Percentiles rank a stretch among this genome's conserved stretches.
phyloP scores from a whole-genome alignment of 2,797 vertebrate genomes.

The Hippocampus kuda region DNA sequence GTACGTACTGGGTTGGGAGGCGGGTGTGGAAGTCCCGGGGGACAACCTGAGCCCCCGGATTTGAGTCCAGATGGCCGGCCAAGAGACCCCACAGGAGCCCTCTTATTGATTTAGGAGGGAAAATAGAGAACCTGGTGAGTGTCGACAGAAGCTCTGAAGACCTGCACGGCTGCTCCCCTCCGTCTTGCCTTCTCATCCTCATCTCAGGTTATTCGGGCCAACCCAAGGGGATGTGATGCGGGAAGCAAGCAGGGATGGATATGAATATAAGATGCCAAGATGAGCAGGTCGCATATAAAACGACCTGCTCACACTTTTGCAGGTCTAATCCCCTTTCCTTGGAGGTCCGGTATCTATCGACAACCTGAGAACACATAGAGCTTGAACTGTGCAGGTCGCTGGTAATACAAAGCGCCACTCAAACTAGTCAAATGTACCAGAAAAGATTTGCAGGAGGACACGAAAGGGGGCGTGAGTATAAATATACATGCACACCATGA shows the following conservation, averaged over 20 bases:
- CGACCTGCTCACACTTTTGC: constrained; percentile 49
- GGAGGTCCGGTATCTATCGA: constrained; percentile 48
- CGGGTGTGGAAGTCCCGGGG: constrained; percentile 52
- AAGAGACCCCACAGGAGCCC: constrained; percentile 48
- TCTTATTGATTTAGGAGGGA: constrained; percentile 66
- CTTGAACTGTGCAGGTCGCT: constrained; percentile 49
- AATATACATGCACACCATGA: constrained; percentile 63
- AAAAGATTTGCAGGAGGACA: constrained; percentile 60
- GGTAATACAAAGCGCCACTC: constrained; percentile 59
- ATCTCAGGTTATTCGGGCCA: constrained; percentile 49
- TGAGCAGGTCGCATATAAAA: constrained; percentile 59
- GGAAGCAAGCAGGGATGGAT: constrained; percentile 32
- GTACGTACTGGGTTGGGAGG: constrained; percentile 41
- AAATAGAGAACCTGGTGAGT: constrained; percentile 62
- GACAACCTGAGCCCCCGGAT: constrained; percentile 85
- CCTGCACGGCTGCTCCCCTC: constrained; percentile 51
- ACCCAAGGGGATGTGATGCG: constrained; percentile 27
- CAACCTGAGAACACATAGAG: constrained; percentile 51
- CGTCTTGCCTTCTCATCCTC: constrained; percentile 26
- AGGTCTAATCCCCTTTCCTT: constrained; percentile 59
- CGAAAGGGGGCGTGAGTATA: constrained; percentile 59
- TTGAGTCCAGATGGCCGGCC: constrained; percentile 63
- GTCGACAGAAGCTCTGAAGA: constrained; percentile 47
- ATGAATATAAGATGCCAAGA: constrained; percentile 56
- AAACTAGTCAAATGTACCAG: constrained; percentile 43